Evolutionary conservation across 2,888 invertebrate genomes (phyloP).

Genomic region (Cerastis leucographa): DNA sequence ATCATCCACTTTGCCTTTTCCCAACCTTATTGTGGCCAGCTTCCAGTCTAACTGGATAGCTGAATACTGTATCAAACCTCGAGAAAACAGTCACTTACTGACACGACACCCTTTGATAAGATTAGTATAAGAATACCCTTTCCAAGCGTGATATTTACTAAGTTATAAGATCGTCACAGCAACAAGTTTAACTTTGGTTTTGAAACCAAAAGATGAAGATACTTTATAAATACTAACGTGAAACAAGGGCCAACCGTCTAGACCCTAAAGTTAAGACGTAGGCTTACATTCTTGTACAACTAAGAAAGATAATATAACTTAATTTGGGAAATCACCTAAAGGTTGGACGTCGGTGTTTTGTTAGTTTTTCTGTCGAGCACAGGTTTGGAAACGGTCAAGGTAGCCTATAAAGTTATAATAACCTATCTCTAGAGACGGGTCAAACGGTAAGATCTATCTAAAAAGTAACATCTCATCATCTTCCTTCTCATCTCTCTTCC

Average conservation of each 20-base stretch:
- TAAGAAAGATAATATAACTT: not conserved
- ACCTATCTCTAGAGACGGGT: not conserved
- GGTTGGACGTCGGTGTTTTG: not conserved
- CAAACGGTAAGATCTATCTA: not conserved
- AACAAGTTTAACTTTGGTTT: not conserved
- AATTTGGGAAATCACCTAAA: constrained; percentile 22
- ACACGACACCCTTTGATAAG: not conserved
- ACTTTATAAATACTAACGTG: constrained; percentile 37
- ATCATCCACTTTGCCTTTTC: not conserved
- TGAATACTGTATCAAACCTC: not conserved
- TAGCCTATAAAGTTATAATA: not conserved
- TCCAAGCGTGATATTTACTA: not conserved
- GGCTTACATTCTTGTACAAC: constrained; percentile 19
- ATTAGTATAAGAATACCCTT: not conserved
- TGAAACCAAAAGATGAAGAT: constrained; percentile 22
- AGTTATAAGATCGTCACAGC: not conserved
- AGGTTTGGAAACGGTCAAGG: not conserved
- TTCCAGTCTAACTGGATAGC: not conserved
- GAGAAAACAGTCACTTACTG: not conserved
- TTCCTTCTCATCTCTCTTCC: no score
- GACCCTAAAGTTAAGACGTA: constrained; percentile 9
- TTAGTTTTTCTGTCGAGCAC: not conserved
- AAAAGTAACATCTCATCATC: not conserved
- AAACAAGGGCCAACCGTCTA: not conserved
- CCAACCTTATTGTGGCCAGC: not conserved